Evolutionary conservation across 2,888 invertebrate genomes (phyloP).

Genomic region (Lysandra bellargus): DNA sequence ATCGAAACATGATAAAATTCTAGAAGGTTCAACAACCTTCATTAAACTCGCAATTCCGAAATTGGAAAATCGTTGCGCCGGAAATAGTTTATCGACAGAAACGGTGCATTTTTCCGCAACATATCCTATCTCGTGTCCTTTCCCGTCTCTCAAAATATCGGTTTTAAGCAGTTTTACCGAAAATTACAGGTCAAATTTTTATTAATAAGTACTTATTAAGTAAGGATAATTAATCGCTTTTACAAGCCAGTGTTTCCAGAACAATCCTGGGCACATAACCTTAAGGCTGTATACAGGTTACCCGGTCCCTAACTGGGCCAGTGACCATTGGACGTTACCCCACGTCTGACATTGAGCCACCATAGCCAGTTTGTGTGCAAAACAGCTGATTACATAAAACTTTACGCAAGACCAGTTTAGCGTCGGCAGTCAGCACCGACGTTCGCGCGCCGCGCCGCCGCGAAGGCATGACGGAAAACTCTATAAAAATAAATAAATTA

Average conservation of each 20-base stretch:
- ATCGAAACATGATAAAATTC: background rate
- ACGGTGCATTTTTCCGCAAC: background rate
- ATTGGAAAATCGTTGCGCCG: background rate
- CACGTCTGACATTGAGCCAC: conserved; percentile 46
- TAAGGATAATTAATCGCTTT: background rate
- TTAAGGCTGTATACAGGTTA: conserved; percentile 18
- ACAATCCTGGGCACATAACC: background rate
- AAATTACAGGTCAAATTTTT: too few species aligned
- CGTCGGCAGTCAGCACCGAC: background rate
- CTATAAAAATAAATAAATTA: background rate
- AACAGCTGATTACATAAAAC: conserved; percentile 65
- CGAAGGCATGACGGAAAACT: background rate
- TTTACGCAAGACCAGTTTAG: conserved; percentile 58
- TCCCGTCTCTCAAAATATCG: too few species aligned
- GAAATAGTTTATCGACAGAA: background rate
- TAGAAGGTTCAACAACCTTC: background rate
- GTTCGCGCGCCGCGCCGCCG: background rate
- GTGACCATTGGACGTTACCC: conserved; percentile 29
- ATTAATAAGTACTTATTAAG: too few species aligned
- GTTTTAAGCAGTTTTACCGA: too few species aligned
- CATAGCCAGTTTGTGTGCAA: conserved; percentile 54
- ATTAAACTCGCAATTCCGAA: background rate
- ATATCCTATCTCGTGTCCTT: too few species aligned
- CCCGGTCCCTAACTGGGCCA: background rate
- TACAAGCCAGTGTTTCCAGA: background rate